These are phyloP conservation scores for Anguilla pacifica DNA, from an alignment of 2,797 vertebrate genomes.

Conservation along the genomic window DNA sequence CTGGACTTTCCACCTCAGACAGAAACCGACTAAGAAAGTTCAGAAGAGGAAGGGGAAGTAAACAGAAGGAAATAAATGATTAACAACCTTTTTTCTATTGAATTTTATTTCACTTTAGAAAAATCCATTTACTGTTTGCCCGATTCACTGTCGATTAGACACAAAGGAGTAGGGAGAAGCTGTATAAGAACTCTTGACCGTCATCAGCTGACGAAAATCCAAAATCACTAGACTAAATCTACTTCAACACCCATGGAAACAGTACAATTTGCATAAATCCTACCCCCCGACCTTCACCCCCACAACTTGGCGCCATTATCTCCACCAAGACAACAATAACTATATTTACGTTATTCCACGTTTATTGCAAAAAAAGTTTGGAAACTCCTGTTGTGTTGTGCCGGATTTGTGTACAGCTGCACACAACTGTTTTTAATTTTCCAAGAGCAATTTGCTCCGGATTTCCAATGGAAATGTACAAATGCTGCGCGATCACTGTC, in stretches of 20 bases:
- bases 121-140: neutral
- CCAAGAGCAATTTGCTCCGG: neutral
- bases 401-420: neutral
- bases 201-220: neutral
- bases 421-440: neutral
- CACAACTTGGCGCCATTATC: neutral
- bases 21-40: neutral
- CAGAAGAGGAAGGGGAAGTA: neutral
- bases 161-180: neutral
- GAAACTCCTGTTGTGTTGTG: neutral
- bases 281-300: neutral
- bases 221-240: neutral
- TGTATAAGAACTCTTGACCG: neutral
- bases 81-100: no score
- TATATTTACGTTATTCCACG: neutral
- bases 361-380: neutral
- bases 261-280: neutral
- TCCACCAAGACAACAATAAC: neutral
- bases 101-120: neutral
- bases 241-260: neutral
- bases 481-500: neutral
- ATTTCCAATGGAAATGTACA: neutral
- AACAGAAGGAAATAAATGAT: no score
- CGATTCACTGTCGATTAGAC: neutral
- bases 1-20: no score